These are phyloP conservation scores for Cheilosia scutellata DNA, from an alignment of 2,888 invertebrate species.

Conservation along the genomic window DNA sequence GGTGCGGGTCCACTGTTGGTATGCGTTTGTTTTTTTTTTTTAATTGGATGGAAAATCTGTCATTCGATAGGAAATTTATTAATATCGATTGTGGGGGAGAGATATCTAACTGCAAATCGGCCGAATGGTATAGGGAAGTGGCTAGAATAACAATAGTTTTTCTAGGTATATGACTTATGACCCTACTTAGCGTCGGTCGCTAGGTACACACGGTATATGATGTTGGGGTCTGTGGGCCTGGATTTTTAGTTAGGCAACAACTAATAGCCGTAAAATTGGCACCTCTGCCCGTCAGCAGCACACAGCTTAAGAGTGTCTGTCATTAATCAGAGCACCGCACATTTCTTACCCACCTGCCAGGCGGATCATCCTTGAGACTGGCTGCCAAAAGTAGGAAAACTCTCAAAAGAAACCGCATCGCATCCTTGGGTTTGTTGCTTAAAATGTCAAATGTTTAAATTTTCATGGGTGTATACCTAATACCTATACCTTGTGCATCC, in stretches of 20 bases:
- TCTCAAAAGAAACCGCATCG: slow-evolving; percentile 44
- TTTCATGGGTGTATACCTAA: slow-evolving; percentile 34
- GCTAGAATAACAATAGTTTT: slow-evolving; percentile 32
- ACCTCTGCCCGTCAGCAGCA: background rate
- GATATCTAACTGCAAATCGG: slow-evolving; percentile 9
- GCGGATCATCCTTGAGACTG: slow-evolving; percentile 43
- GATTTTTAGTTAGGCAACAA: background rate
- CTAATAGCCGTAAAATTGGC: slow-evolving; percentile 21
- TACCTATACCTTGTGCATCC: background rate
- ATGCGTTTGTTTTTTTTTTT: slow-evolving; percentile 44
- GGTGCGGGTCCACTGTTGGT: background rate
- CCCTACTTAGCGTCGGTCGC: slow-evolving; percentile 7
- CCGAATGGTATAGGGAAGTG: background rate
- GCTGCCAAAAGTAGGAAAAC: slow-evolving; percentile 38
- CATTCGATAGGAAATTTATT: slow-evolving; percentile 55
- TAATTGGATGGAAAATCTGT: slow-evolving; percentile 71
- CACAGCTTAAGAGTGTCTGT: slow-evolving; percentile 34
- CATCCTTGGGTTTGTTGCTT: slow-evolving; percentile 47
- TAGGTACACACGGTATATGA: no score
- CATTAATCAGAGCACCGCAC: slow-evolving; percentile 65
- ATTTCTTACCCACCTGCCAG: slow-evolving; percentile 45
- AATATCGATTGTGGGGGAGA: slow-evolving; percentile 46
- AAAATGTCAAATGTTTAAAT: slow-evolving; percentile 64
- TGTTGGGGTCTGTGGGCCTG: no score
- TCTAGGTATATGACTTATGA: slow-evolving; percentile 38